Evolutionary conservation across 2,888 invertebrate genomes (phyloP).

Genomic region (Tenthredo distinguenda): DNA sequence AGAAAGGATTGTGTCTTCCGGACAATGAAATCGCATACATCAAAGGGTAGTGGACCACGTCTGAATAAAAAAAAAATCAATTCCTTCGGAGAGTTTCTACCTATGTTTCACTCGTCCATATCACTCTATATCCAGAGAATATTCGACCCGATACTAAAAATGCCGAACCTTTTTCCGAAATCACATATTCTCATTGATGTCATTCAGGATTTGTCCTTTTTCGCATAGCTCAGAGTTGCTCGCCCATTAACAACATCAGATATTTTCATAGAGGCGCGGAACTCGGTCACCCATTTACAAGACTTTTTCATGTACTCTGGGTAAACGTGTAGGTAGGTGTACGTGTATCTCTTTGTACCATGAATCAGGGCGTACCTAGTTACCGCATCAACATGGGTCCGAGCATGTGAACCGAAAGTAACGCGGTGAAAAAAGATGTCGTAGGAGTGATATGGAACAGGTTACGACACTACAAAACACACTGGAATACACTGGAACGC

Average conservation of each 20-base stretch:
- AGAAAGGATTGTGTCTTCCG: slow-evolving; percentile 27
- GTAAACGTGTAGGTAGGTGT: not conserved
- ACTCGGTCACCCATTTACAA: slow-evolving; percentile 1
- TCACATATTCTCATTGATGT: not conserved
- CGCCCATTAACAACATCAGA: not conserved
- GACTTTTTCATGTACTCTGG: not conserved
- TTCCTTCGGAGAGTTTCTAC: not conserved
- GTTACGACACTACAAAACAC: not conserved
- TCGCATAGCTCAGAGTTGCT: not conserved
- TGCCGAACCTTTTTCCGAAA: not conserved
- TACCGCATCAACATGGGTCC: slow-evolving; percentile 1
- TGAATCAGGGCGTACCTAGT: not conserved
- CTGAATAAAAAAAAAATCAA: not conserved
- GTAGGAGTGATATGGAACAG: not conserved
- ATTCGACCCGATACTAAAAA: not conserved
- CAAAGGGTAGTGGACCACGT: not conserved
- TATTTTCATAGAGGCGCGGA: not conserved
- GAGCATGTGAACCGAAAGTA: slow-evolving; percentile 34
- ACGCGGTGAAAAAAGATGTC: slow-evolving; percentile 14
- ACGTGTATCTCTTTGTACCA: not conserved
- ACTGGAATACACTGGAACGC: not conserved
- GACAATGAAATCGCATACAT: slow-evolving; percentile 26
- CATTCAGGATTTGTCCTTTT: not conserved
- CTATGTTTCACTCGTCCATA: not conserved
- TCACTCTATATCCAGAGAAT: not conserved